phyloP scores from a whole-genome alignment of 2,888 invertebrate genomes.

The Agriotes lineatus region DNA sequence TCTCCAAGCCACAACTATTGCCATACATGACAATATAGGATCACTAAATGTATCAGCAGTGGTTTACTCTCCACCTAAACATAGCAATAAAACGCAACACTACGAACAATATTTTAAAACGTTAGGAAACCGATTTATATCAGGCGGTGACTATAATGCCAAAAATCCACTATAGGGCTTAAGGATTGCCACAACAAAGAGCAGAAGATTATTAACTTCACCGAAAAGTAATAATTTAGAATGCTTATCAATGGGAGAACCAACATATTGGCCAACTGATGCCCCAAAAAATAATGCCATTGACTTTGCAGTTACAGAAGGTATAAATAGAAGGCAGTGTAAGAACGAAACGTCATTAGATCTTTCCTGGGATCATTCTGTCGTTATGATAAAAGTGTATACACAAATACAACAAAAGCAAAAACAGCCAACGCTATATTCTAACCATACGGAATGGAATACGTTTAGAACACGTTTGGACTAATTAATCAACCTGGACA shows the following conservation, averaged over 20 bases:
- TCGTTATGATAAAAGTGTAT: slow-evolving; percentile 38
- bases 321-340: slow-evolving; percentile 27
- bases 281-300: slow-evolving; percentile 45
- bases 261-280: slow-evolving; percentile 51
- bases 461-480: slow-evolving; percentile 13
- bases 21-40: slow-evolving; percentile 21
- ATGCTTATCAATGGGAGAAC: slow-evolving; percentile 41
- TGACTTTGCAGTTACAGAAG: slow-evolving; percentile 44
- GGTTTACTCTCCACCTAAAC: slow-evolving; percentile 46
- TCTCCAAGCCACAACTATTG: slow-evolving; percentile 10
- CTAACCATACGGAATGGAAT: slow-evolving; percentile 9
- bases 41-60: slow-evolving; percentile 30
- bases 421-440: slow-evolving; percentile 19
- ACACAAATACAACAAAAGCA: slow-evolving; percentile 19
- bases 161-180: slow-evolving; percentile 49
- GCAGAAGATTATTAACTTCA: slow-evolving; percentile 10
- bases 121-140: slow-evolving; percentile 43
- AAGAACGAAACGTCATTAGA: slow-evolving; percentile 38
- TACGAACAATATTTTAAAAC: slow-evolving; percentile 40
- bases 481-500: slow-evolving; percentile 8
- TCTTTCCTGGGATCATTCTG: slow-evolving; percentile 48
- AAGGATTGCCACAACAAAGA: slow-evolving; percentile 39
- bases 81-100: slow-evolving; percentile 39
- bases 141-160: slow-evolving; percentile 47
- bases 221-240: slow-evolving; percentile 19